phyloP scores from a whole-genome alignment of 92 coral and sea anemone genomes.

The Muricea muricata region DNA sequence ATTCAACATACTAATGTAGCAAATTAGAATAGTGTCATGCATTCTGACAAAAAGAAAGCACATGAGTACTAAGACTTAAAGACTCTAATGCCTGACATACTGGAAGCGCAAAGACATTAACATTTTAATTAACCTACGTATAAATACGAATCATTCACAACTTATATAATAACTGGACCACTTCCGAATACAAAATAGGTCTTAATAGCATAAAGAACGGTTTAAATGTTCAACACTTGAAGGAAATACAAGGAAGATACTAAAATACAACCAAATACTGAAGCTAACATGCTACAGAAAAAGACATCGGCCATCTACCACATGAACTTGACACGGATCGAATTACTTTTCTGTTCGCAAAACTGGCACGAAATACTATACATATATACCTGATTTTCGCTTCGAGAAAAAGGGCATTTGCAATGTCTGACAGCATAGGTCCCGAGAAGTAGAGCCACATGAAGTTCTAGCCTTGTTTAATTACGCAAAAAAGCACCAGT shows the following conservation, averaged over 20 bases:
- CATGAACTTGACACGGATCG: background rate
- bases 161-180: too few species aligned
- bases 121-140: too few species aligned
- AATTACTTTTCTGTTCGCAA: background rate
- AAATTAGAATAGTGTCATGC: too few species aligned
- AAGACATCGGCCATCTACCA: background rate
- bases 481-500: background rate
- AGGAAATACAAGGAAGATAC: background rate
- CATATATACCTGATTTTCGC: conserved; percentile 34
- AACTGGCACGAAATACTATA: background rate
- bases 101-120: too few species aligned
- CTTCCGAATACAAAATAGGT: background rate
- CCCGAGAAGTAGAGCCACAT: conserved; percentile 5
- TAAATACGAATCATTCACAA: too few species aligned
- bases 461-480: background rate
- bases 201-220: too few species aligned
- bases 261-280: background rate
- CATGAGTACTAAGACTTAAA: too few species aligned
- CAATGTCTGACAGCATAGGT: conserved; percentile 31
- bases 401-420: conserved; percentile 44
- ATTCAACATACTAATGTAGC: background rate
- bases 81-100: too few species aligned
- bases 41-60: too few species aligned
- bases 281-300: background rate
- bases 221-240: background rate